These are phyloP conservation scores for Petrolisthes cinctipes DNA, from an alignment of 2,888 invertebrate genomes.

Conservation along the genomic window DNA sequence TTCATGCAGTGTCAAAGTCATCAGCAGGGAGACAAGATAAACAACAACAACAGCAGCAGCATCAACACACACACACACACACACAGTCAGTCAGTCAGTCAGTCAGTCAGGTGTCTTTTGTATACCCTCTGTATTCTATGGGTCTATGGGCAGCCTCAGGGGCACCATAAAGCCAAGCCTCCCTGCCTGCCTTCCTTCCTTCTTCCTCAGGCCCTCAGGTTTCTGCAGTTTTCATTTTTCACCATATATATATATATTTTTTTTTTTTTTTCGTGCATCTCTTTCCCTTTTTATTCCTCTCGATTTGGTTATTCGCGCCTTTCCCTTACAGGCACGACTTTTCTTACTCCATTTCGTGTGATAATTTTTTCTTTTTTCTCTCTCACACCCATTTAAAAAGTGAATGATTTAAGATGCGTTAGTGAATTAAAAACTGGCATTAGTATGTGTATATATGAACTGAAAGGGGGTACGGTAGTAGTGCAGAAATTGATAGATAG, in stretches of 20 bases:
- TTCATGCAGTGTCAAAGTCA: neutral
- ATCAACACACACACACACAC: neutral
- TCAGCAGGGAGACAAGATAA: neutral
- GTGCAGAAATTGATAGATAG: too few relatives aligned
- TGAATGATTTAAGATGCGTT: too few relatives aligned
- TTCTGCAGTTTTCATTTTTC: neutral
- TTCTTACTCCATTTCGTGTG: neutral
- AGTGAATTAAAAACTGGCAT: too few relatives aligned
- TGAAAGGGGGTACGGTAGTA: too few relatives aligned
- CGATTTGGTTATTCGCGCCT: neutral
- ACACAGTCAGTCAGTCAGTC: too few relatives aligned
- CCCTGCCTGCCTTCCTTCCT: conserved; percentile 8
- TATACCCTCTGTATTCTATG: neutral
- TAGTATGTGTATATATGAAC: too few relatives aligned
- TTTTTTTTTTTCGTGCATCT: neutral
- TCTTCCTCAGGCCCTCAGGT: neutral
- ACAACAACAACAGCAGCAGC: neutral
- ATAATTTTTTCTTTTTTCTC: neutral
- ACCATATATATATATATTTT: conserved; percentile 4
- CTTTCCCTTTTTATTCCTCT: neutral
- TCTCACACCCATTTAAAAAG: neutral
- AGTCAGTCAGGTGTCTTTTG: neutral
- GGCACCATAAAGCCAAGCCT: conserved; percentile 10
- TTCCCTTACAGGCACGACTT: neutral
- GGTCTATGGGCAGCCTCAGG: neutral